Conservation (phyloP, 2,113 vertebrate species). For the Rissa tridactyla region DNA sequence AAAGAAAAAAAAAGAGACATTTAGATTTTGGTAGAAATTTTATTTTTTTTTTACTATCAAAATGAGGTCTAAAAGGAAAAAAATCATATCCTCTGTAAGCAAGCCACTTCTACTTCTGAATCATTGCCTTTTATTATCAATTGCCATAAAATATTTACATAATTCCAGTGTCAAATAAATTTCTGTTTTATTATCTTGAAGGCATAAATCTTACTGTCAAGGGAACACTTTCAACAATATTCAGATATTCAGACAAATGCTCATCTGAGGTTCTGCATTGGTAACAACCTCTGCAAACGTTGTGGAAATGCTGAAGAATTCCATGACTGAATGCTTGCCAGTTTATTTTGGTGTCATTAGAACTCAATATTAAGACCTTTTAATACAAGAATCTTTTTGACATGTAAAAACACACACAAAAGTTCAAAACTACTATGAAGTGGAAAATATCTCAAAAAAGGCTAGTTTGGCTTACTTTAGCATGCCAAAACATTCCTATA, state of each 20-base stretch:
- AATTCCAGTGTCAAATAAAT: neutral
- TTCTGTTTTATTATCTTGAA: neutral
- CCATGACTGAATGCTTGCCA: neutral
- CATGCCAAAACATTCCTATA: neutral
- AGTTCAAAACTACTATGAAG: neutral
- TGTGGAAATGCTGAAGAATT: neutral
- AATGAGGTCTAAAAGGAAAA: neutral
- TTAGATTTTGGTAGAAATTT: neutral
- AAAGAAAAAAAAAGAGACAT: neutral
- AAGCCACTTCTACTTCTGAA: neutral
- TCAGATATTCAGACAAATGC: neutral
- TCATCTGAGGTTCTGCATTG: neutral
- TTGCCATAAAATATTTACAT: neutral
- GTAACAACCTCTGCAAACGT: neutral
- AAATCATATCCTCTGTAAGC: neutral
- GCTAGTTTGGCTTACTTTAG: neutral
- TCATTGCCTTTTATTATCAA: neutral
- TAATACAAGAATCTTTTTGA: neutral
- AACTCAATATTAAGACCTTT: neutral
- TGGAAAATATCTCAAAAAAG: neutral
- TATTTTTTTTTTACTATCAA: neutral
- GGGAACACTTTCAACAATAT: neutral
- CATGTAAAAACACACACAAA: rapidly evolving
- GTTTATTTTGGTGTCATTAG: neutral
- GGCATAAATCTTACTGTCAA: neutral